phyloP scores from a whole-genome alignment of 2,113 vertebrate species.

The Ondatra zibethicus region DNA sequence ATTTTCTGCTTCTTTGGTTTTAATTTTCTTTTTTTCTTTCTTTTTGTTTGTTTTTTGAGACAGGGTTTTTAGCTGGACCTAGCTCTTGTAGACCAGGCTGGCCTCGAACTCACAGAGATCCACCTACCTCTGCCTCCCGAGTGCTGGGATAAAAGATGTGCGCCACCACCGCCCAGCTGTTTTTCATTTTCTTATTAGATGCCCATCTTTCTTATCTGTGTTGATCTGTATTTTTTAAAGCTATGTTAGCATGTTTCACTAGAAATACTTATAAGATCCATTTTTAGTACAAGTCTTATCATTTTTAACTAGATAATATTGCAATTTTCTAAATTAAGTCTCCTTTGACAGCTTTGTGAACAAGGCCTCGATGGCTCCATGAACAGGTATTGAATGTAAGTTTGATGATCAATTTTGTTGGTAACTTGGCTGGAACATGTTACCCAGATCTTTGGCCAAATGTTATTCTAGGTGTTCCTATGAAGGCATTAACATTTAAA shows the following conservation, averaged over 20 bases:
- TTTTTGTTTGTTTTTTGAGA: too few species aligned
- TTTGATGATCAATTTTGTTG: not conserved
- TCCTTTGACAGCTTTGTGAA: constrained; percentile 39
- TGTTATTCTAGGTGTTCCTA: not conserved
- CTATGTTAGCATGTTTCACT: constrained; percentile 34
- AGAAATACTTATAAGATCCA: constrained; percentile 12
- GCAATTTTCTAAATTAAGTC: constrained; percentile 39
- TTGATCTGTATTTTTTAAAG: not conserved
- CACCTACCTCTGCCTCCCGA: too few species aligned
- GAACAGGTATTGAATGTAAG: not conserved
- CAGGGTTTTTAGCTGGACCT: too few species aligned
- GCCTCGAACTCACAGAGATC: too few species aligned
- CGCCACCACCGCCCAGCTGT: too few species aligned
- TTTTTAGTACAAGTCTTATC: constrained; percentile 22
- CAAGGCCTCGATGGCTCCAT: not conserved
- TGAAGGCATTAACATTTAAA: not conserved
- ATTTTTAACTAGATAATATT: constrained; percentile 20
- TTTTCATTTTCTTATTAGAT: constrained; percentile 35
- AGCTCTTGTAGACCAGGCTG: too few species aligned
- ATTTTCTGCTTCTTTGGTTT: too few species aligned
- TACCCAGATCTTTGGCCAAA: not conserved
- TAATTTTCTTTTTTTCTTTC: too few species aligned
- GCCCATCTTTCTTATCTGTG: not conserved
- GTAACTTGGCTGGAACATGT: not conserved
- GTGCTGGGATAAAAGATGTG: too few species aligned